phyloP scores from a whole-genome alignment of 2,113 vertebrate genomes.

The Petromus typicus region DNA sequence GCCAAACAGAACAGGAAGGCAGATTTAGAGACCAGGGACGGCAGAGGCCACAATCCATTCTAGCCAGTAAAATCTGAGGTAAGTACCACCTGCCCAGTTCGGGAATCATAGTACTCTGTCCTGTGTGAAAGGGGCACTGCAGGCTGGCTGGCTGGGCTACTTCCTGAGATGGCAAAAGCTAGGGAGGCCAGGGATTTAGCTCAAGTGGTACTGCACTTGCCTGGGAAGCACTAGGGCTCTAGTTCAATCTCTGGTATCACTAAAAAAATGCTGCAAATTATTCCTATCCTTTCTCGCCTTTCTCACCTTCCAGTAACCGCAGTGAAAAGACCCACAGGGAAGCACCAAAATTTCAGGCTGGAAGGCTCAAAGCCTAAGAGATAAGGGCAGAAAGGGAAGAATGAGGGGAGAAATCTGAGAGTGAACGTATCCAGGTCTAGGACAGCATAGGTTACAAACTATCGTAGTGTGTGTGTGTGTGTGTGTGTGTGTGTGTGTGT shows the following conservation, averaged over 20 bases:
- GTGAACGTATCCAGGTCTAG: background rate
- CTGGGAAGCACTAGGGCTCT: no score
- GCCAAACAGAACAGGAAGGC: background rate
- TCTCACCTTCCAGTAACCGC: no score
- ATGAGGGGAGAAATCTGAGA: background rate
- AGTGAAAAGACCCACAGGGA: background rate
- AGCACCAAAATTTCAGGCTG: background rate
- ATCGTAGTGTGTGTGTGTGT: no score
- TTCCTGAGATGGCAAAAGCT: background rate
- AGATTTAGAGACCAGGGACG: background rate
- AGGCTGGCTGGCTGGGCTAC: rapidly evolving
- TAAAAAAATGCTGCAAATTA: no score
- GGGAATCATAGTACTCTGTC: background rate
- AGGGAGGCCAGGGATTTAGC: no score
- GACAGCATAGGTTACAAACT: background rate
- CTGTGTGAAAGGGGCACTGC: background rate
- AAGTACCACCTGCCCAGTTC: no score
- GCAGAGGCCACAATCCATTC: background rate
- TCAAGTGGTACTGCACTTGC: no score
- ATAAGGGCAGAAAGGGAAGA: background rate
- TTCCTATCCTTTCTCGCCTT: background rate
- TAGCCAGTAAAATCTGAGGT: background rate
- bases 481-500: no score
- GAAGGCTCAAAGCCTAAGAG: no score
- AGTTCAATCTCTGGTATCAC: no score